Percentiles rank a stretch among this genome's conserved stretches.
phyloP scores from a whole-genome alignment of 2,888 invertebrate species.

The Drosophila bunnanda region DNA sequence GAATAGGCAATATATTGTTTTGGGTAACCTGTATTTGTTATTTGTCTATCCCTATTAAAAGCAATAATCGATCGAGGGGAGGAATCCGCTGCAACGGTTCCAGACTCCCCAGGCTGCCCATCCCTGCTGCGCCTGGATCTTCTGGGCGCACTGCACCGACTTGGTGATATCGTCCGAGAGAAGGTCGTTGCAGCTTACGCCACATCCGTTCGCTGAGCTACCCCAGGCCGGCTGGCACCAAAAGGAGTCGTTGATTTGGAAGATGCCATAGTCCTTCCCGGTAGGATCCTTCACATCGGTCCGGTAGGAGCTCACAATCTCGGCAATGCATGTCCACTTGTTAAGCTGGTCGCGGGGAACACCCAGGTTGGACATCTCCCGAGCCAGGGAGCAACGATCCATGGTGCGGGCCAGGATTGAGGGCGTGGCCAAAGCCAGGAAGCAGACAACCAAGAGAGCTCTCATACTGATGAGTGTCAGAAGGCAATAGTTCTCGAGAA shows the following conservation, averaged over 20 bases:
- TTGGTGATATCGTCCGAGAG: constrained; percentile 67
- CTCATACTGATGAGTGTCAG: constrained; percentile 39
- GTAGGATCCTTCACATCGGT: constrained; percentile 84
- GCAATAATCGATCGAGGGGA: constrained; percentile 64
- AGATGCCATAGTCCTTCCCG: constrained; percentile 83
- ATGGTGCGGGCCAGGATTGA: constrained; percentile 57
- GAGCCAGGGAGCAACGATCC: constrained; percentile 72
- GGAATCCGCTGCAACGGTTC: constrained; percentile 60
- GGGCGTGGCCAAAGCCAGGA: constrained; percentile 46
- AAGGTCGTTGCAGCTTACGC: constrained; percentile 61
- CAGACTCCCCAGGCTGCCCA: constrained; percentile 78
- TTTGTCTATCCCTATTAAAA: too few species aligned
- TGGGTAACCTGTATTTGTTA: too few species aligned
- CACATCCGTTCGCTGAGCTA: constrained; percentile 69
- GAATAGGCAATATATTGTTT: too few species aligned
- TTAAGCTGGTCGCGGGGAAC: constrained; percentile 67
- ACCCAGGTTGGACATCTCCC: constrained; percentile 73
- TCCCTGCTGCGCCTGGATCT: constrained; percentile 67
- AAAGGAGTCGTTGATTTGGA: constrained; percentile 81
- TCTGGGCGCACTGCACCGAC: constrained; percentile 69
- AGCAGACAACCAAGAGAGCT: constrained; percentile 19
- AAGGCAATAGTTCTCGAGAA: too few species aligned
- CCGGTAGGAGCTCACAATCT: constrained; percentile 77
- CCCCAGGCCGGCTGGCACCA: constrained; percentile 82
- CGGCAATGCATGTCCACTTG: constrained; percentile 77